phyloP scores from a whole-genome alignment of 1,140 invertebrate genomes.

The Streblospio benedicti region DNA sequence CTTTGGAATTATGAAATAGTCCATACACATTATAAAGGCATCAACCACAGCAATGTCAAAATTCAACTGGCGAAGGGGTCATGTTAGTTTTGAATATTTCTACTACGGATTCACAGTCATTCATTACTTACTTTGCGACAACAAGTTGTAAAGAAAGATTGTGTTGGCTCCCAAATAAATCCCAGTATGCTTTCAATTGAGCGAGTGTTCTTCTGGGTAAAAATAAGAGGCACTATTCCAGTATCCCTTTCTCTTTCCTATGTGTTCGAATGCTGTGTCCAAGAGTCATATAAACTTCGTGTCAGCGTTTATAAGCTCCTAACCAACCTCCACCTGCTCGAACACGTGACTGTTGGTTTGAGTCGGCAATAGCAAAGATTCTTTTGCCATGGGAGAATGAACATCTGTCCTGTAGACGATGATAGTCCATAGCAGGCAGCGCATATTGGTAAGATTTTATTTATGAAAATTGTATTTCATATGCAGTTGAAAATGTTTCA shows the following conservation, averaged over 20 bases:
- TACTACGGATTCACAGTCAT: no score
- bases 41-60: no score
- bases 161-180: not conserved
- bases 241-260: not conserved
- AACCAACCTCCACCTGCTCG: constrained; percentile 4
- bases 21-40: not conserved
- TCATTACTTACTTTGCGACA: no score
- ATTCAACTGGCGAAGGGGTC: no score
- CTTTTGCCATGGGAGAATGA: no score
- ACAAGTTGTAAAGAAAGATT: not conserved
- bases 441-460: no score
- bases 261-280: not conserved
- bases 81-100: not conserved
- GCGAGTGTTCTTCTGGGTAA: no score
- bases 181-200: not conserved
- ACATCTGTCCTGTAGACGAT: no score
- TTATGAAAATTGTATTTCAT: no score
- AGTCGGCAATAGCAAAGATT: constrained; percentile 29
- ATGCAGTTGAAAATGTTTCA: no score
- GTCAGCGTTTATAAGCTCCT: not conserved
- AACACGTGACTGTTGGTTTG: constrained; percentile 6
- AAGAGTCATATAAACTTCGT: not conserved
- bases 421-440: no score
- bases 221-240: not conserved
- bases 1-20: not conserved